Evolutionary conservation across 1,140 invertebrate genomes (phyloP).

Genomic region (Panagrolaimus sp.): DNA sequence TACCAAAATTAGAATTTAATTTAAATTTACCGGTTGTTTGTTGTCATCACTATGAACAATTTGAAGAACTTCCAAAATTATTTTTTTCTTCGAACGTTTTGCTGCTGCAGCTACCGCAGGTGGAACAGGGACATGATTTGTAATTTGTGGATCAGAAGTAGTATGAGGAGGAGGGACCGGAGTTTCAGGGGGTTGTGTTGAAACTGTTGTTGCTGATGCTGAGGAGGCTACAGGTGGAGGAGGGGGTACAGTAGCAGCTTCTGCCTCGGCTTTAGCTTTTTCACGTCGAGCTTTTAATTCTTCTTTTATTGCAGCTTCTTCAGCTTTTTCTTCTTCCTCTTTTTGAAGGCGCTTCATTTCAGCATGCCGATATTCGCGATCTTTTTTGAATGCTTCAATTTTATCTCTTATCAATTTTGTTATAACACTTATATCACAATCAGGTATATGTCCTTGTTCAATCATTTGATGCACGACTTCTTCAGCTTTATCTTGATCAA

Average conservation of each 20-base stretch:
- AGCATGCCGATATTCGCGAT: constrained; percentile 46
- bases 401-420: constrained; percentile 57
- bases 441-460: constrained; percentile 77
- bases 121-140: constrained; percentile 4
- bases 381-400: constrained; percentile 54
- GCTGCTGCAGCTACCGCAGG: background rate
- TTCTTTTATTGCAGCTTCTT: constrained; percentile 49
- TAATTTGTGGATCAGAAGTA: no score
- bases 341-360: constrained; percentile 51
- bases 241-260: no score
- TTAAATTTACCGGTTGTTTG: constrained; percentile 40
- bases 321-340: constrained; percentile 47
- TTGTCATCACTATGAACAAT: constrained; percentile 33
- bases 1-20: background rate
- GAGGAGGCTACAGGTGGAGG: constrained; percentile 14
- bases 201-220: background rate
- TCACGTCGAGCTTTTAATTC: constrained; percentile 40
- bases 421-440: constrained; percentile 52
- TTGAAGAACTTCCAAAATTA: constrained; percentile 47
- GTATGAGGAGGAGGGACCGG: no score
- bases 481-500: constrained; percentile 82
- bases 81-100: constrained; percentile 38
- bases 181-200: background rate
- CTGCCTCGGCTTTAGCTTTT: no score
- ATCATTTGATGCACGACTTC: constrained; percentile 93